Conservation (phyloP, 1,140 invertebrate genomes). For the Mercenaria mercenaria region DNA sequence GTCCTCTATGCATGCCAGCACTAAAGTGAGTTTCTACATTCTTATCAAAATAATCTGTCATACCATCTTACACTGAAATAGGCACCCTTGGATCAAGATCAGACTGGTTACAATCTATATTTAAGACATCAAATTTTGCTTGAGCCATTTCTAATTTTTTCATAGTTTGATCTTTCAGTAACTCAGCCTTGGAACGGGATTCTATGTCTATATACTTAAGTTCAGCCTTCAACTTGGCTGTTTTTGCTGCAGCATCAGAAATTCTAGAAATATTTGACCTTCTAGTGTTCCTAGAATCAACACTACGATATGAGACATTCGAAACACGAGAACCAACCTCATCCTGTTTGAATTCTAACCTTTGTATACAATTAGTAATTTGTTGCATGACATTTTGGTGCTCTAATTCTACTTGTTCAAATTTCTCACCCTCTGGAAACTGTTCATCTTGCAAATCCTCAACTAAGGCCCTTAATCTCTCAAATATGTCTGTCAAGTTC, state of each 20-base stretch:
- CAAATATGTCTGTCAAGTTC: too few relatives aligned
- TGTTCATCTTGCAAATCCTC: not conserved
- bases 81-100: too few relatives aligned
- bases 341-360: not conserved
- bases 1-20: too few relatives aligned
- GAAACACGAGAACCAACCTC: not conserved
- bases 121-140: too few relatives aligned
- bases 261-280: not conserved
- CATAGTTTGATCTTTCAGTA: too few relatives aligned
- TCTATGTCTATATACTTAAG: not conserved
- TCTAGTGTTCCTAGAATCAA: not conserved
- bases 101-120: too few relatives aligned
- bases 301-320: not conserved
- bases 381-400: not conserved
- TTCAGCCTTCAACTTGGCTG: not conserved
- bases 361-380: not conserved
- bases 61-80: too few relatives aligned
- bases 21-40: too few relatives aligned
- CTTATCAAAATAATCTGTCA: too few relatives aligned
- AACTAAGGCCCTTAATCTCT: too few relatives aligned
- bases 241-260: not conserved
- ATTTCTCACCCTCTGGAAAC: too few relatives aligned
- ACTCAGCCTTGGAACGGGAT: not conserved
- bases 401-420: not conserved
- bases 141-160: not conserved